A percentile compares a stretch with the other conserved stretches of the same genome.
These are phyloP conservation scores for Dendrocincla fuliginosa DNA, from an alignment of 2,797 vertebrate species.

Conservation along the genomic window DNA sequence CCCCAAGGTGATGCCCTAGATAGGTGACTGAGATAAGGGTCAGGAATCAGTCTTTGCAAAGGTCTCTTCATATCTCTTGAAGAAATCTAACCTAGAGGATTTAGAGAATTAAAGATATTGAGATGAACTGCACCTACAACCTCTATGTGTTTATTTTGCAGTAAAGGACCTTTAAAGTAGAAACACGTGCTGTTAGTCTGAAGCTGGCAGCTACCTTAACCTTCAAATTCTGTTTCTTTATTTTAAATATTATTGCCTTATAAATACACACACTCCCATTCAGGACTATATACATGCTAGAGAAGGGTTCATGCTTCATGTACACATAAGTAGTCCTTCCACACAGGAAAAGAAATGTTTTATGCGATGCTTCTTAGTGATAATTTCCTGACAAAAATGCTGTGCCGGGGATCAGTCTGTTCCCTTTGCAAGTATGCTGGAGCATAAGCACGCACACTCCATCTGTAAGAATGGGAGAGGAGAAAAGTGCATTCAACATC, in stretches of 20 bases:
- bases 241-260: neutral
- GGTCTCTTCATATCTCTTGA: neutral
- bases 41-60: neutral
- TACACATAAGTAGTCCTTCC: neutral
- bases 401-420: neutral
- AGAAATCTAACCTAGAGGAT: neutral
- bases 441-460: neutral
- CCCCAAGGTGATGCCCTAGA: neutral
- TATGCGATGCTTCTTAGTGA: neutral
- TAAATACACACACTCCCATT: neutral
- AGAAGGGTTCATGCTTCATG: neutral
- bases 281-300: neutral
- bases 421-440: neutral
- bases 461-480: neutral
- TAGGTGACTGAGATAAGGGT: neutral
- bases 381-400: neutral
- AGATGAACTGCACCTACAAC: neutral
- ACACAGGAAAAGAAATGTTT: neutral
- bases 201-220: neutral
- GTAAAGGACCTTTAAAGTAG: neutral
- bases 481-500: conserved; percentile 19
- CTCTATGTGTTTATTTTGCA: neutral
- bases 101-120: neutral
- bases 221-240: neutral
- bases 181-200: neutral